Evolutionary conservation across 2,888 invertebrate genomes (phyloP), one percentile per base, ranked within the genome.

Genomic region (Amphiduros pacificus): DNA sequence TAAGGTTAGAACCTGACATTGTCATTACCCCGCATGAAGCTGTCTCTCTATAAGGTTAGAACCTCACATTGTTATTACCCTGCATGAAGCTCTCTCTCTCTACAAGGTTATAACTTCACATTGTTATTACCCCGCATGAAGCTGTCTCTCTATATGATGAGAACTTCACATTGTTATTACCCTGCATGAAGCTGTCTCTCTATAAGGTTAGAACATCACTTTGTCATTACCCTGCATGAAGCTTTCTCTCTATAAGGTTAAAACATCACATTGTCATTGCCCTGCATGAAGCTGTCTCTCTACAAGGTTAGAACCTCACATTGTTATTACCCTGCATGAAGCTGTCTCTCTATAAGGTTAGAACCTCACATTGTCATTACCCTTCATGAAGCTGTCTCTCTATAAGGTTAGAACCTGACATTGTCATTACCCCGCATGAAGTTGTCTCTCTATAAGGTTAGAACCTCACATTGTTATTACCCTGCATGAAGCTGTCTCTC

Each of bases 341-440:
- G 49, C 65, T 82, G 29, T 73, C 79, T 4, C 69, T 82, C 17
- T 81, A 81, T 67, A 77, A 75, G 74, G 80, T 80, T 61, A 63
- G 54, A 22, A 29, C 11, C 11, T 17, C 22, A 22, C n/a, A 9
- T 17, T 48, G 49, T 48, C 49, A 17, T n/a, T n/a, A n/a, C 82
- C 81, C 0, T 65, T 74, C 28, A 80, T 82, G 60, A 76, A 75
- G 49, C 65, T 82, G 29, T 73, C 79, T 4, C 69, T 82, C 17
- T 81, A 81, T 67, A 77, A 75, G 74, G 80, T 80, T 61, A 63
- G 54, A 22, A 29, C 11, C 11, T 17, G 6, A 22, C n/a, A 9
- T 17, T 48, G 49, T 48, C 49, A 17, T n/a, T n/a, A n/a, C 82
- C 81, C 0, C 65, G 74, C 28, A 80, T 82, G 60, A 76, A 75